Evolutionary conservation across 1,140 invertebrate genomes (phyloP), one percentile per base, ranked within the genome.

Genomic region (Gryon sp.): DNA sequence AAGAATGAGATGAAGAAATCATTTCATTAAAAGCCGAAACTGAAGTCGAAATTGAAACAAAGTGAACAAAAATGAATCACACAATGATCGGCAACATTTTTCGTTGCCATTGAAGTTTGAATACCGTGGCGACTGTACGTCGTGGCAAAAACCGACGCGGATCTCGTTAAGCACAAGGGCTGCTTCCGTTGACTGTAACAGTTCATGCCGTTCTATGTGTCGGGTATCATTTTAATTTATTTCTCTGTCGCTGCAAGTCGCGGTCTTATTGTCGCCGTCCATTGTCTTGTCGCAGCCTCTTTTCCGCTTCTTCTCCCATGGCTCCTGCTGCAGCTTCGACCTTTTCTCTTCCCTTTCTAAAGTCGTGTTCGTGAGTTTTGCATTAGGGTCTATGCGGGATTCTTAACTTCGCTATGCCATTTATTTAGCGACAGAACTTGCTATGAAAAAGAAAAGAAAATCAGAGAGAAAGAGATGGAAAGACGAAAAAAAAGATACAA

Each of bases 261-360:
- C 74, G 55, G 73, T 26, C 76, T 83, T 82, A 83, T 83, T 84
- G 83, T 84, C 81, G 73, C 63, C 76, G 75, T 76, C 76, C 78
- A 84, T 86, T 84, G 82, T 84, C 81, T 84, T 86, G 81, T 86
- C 84, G 24, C 72, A 82, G 60, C 26, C 41, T 57, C 36, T 45
- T 60, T 66, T 53, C 41, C 36, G 36, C 19, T 66, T 28, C 59
- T 34, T 48, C 48, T 60, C n/a, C 48, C 43, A 38, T 14, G 24
- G 32, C 45, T 63, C n/a, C 52, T 30, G 68, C 69, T 46, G 57
- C 40, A 11, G 63, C 24, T 40, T 11, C 65, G 45, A 69, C 62
- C 68, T 73, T 63, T 78, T 32, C 19, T 55, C 32, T 45, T 38
- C 52, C 48, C 57, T 43, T 59, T 50, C 59, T 26, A 53, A 22